Evolutionary conservation across 2,888 invertebrate genomes (phyloP).

Genomic region (Campoletis raptor): DNA sequence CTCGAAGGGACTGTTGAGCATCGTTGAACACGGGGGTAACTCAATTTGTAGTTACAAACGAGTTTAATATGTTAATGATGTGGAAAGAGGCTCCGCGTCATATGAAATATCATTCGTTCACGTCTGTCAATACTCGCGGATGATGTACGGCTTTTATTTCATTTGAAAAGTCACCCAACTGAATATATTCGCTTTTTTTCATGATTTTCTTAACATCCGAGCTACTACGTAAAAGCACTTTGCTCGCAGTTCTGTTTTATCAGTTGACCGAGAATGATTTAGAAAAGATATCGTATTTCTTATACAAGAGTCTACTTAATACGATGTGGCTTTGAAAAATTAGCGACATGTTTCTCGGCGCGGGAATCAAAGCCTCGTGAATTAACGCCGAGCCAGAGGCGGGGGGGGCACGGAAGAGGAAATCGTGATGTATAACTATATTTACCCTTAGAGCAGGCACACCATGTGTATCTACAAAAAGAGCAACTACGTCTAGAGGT

Average conservation of each 20-base stretch:
- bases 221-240: not conserved
- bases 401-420: not conserved
- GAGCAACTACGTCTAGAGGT: not conserved
- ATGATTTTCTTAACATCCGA: not conserved
- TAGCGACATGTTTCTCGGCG: conserved; percentile 37
- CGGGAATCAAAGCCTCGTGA: conserved; percentile 28
- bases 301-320: conserved; percentile 19
- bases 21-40: conserved; percentile 81
- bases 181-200: not conserved
- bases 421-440: conserved; percentile 19
- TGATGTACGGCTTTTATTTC: conserved; percentile 64
- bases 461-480: conserved; percentile 6
- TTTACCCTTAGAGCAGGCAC: not conserved
- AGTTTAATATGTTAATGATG: conserved; percentile 84
- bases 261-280: conserved; percentile 19
- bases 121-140: conserved; percentile 82
- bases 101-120: conserved; percentile 78
- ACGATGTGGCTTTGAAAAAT: conserved; percentile 11
- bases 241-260: conserved; percentile 9
- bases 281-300: conserved; percentile 16
- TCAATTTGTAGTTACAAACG: conserved; percentile 84
- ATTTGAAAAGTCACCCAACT: conserved; percentile 42
- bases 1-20: conserved; percentile 62
- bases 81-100: not conserved
- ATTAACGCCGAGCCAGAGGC: conserved; percentile 38